Conservation (phyloP, 2,797 vertebrate species). For the Calcarius lapponicus region DNA sequence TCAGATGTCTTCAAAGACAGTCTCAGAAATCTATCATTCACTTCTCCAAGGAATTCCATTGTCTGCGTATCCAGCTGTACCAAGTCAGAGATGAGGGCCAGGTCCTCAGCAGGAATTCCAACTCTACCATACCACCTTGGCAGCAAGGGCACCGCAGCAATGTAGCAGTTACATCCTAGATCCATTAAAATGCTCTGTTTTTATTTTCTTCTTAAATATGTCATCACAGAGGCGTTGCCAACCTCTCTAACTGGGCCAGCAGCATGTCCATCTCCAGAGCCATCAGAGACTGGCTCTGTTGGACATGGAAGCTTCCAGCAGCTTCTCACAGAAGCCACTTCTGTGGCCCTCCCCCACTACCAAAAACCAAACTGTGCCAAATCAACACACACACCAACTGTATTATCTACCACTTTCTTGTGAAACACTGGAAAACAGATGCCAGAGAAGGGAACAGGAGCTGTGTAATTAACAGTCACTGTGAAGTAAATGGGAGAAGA, state of each 20-base stretch:
- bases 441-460: slow-evolving; percentile 6
- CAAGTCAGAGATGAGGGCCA: not conserved
- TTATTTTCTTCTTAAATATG: not conserved
- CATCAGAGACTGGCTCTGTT: not conserved
- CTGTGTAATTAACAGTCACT: slow-evolving; percentile 44
- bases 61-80: not conserved
- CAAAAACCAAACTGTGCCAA: not conserved
- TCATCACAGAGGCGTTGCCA: accelerated
- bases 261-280: not conserved
- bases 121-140: not conserved
- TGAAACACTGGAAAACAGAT: slow-evolving; percentile 26
- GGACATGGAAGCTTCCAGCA: not conserved
- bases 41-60: not conserved
- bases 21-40: not conserved
- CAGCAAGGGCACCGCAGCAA: not conserved
- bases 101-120: not conserved
- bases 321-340: not conserved
- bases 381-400: not conserved
- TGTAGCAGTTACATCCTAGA: accelerated
- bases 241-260: not conserved
- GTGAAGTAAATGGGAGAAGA: slow-evolving; percentile 25
- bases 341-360: accelerated
- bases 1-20: not conserved
- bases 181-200: not conserved
- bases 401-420: slow-evolving; percentile 16